Base-by-base conservation (phyloP, 1,140 invertebrate genomes). In the Arctopsyche grandis region DNA sequence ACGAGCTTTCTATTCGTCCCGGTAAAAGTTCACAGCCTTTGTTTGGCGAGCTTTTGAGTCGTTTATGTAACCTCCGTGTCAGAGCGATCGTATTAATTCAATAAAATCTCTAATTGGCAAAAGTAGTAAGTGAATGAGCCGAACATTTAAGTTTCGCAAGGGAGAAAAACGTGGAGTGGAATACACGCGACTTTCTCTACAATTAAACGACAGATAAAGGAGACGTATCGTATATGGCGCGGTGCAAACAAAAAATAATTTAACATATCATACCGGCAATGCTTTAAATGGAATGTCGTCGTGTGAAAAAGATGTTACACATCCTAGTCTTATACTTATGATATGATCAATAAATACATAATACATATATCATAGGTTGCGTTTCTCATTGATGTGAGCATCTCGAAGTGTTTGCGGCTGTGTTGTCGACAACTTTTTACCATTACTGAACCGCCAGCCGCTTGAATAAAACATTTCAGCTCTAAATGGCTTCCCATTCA, bases 1-100 rank as follows among this genome's bases (percentile, higher is more conserved):
- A 82, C 81, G 78, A 82, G 81, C 81, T 82, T 79, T 82, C 81
- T 80, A 81, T 81, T 81, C 73, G 69, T 73, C 78, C 78, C 81
- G 75, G 79, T 78, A 82, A 82, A 82, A 82, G 81, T 82, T 78
- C 81, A 52, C 16, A 82, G 48, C 75, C 78, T 82, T 74, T 78
- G 79, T 66, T 52, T 52, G 10, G 63, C 38, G 60, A 74, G 76
- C 46, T 73, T 70, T 78, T 81, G 78, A 81, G 78, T 77, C 52
- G 77, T 78, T 81, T 48, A 75, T 77, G 75, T 76, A 63, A 76
- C 7, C 19, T 16, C 19, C 71, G 71, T 74, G 26, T 74, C 71
- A 5, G 43, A 70, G 22, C 19, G 46, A 56, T 29, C 58, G 74
- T 63, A 76, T 76, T 63, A 76, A 76, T 76, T 76, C 74, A 76